Conservation (phyloP, 2,888 invertebrate species). For the Drosophila peninsularis region DNA sequence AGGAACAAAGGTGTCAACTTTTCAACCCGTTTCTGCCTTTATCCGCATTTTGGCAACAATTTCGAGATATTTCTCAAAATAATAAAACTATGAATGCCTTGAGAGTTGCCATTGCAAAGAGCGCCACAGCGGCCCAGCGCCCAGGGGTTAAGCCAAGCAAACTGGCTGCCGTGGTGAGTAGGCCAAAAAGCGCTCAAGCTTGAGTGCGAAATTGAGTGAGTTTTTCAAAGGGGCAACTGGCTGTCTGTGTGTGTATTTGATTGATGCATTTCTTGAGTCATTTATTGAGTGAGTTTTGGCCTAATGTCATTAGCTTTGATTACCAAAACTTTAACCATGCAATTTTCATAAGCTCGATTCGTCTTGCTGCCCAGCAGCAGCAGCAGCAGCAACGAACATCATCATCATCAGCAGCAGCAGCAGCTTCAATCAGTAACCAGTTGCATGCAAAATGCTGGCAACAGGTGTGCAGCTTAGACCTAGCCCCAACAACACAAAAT, state of each 20-base stretch:
- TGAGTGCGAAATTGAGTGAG: conserved; percentile 55
- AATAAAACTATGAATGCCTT: conserved; percentile 2
- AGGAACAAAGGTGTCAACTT: conserved; percentile 73
- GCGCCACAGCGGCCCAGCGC: not conserved
- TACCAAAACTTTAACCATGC: conserved; percentile 53
- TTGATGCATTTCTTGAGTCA: conserved; percentile 5
- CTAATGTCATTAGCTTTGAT: conserved; percentile 52
- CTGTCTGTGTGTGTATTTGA: not conserved
- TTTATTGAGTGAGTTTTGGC: conserved; percentile 52
- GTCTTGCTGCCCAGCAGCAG: conserved; percentile 54
- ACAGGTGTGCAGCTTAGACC: conserved; percentile 72
- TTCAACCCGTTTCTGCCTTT: conserved; percentile 40
- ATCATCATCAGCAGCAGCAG: conserved; percentile 15
- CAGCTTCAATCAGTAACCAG: conserved; percentile 62
- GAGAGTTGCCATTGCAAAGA: not conserved
- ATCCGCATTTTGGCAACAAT: conserved; percentile 12
- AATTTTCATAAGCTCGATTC: conserved; percentile 56
- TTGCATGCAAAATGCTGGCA: conserved; percentile 79
- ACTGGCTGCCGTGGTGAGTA: conserved; percentile 61
- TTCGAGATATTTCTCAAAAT: not conserved
- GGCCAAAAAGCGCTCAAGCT: conserved; percentile 32
- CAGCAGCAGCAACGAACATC: conserved; percentile 26
- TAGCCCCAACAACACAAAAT: conserved; percentile 60
- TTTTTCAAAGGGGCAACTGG: conserved; percentile 44
- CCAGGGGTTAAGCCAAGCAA: not conserved